Percentiles rank a stretch among this genome's conserved stretches.
phyloP scores from a whole-genome alignment of 2,113 vertebrate genomes.

The Saguinus imperator region DNA sequence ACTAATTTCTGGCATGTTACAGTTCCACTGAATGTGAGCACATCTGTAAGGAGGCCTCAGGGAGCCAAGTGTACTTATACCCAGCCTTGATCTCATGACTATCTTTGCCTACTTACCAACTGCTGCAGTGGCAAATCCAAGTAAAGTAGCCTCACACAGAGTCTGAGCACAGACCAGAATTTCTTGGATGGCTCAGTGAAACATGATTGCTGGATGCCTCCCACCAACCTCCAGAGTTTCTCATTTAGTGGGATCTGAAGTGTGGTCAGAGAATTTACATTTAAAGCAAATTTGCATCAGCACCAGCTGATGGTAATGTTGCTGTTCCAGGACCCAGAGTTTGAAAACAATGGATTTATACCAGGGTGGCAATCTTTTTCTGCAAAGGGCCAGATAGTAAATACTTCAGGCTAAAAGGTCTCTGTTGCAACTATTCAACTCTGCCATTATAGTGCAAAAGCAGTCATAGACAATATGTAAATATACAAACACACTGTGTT shows the following conservation, averaged over 20 bases:
- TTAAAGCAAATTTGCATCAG: neutral
- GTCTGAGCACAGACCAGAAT: neutral
- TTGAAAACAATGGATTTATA: neutral
- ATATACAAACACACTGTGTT: neutral
- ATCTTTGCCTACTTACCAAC: neutral
- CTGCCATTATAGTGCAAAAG: neutral
- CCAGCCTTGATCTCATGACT: neutral
- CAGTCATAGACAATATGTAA: neutral
- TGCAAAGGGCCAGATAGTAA: neutral
- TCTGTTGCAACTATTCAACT: neutral
- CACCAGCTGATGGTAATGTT: neutral
- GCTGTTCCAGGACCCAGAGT: neutral
- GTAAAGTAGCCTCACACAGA: neutral
- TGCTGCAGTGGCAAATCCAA: neutral
- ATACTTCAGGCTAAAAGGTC: neutral
- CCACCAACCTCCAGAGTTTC: neutral
- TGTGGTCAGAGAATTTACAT: neutral
- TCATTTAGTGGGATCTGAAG: neutral
- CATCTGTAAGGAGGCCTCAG: too few relatives aligned
- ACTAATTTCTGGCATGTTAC: neutral
- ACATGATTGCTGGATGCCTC: neutral
- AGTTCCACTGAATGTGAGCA: neutral
- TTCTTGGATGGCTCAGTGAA: neutral
- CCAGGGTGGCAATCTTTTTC: neutral
- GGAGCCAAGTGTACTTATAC: neutral